Evolutionary conservation across 2,888 invertebrate species (phyloP), one percentile per base, ranked within the genome.

Genomic region (Leptinotarsa haldemani): DNA sequence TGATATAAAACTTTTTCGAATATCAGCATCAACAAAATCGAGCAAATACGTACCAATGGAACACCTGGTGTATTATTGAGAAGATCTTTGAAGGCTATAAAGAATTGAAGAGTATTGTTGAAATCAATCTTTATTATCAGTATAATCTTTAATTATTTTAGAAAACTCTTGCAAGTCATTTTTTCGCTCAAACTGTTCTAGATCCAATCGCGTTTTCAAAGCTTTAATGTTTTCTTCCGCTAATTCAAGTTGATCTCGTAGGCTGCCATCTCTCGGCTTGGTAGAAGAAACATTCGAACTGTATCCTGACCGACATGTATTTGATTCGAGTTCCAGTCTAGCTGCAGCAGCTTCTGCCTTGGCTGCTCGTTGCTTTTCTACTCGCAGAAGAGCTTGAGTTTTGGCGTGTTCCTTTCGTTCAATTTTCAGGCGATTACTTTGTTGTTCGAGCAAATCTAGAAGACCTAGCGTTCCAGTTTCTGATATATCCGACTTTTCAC

Each of bases 161-260:
- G 82, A 76, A 80, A 87, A 83, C 88, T 89, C 77, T 88, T 91
- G 79, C 89, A 90, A 84, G 86, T 93, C 93, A 22, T 89, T 87
- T 70, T 89, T 89, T 82, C 92, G 91, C 81, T 93, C 93, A 77
- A 90, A 90, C 79, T 91, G 90, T 48, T 92, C 88, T 83, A 92
- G 91, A 81, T 90, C 90, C 53, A 93, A 83, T 83, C 91, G 89
- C 58, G 91, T 90, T 82, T 91, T 90, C 83, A 93, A 86, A 20
- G 92, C 90, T 83, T 92, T 90, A 58, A 92, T 88, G 80, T 91
- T 92, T 85, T 93, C 93, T 81, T 93, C 90, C 0, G 92, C 89
- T 70, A 93, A 85, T 82, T 92, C 92, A 70, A 93, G 83, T 81
- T 89, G 88, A 75, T 85, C 83, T 77, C 79, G 80, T 18, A 82